Evolutionary conservation across 2,113 vertebrate species (phyloP).

Genomic region (Elaphurus davidianus): DNA sequence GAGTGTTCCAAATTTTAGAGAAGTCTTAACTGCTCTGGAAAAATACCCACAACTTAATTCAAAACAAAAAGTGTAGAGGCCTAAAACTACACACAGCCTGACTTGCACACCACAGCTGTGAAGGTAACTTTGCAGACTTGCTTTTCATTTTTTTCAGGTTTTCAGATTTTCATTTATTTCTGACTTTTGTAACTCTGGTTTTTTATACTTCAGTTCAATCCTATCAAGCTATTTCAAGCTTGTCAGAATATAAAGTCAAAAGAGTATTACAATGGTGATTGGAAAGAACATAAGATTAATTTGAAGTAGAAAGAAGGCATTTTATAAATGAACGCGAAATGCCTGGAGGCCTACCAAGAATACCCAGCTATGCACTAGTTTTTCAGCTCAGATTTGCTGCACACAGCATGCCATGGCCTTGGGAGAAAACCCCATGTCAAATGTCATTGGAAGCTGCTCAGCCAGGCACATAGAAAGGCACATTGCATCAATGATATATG

Average conservation of each 20-base stretch:
- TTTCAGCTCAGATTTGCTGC: conserved; percentile 59
- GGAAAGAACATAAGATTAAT: conserved; percentile 66
- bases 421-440: conserved; percentile 77
- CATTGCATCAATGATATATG: conserved; percentile 80
- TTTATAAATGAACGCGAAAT: conserved; percentile 70
- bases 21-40: conserved; percentile 19
- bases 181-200: not conserved
- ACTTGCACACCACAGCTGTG: not conserved
- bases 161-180: conserved; percentile 29
- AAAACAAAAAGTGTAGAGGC: conserved; percentile 33
- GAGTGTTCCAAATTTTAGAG: not conserved
- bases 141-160: conserved; percentile 28
- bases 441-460: conserved; percentile 80
- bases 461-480: conserved; percentile 77
- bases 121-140: not conserved
- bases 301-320: conserved; percentile 47
- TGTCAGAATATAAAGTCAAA: conserved; percentile 65
- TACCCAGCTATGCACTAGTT: not conserved
- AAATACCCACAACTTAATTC: conserved; percentile 26
- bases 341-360: conserved; percentile 57
- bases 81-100: not conserved
- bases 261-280: conserved; percentile 21
- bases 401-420: conserved; percentile 64
- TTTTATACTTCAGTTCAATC: conserved; percentile 45
- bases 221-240: conserved; percentile 58